Percentiles rank a stretch among this genome's conserved stretches.
Conservation (phyloP, 2,888 invertebrate species). For the Adela reaumurella region DNA sequence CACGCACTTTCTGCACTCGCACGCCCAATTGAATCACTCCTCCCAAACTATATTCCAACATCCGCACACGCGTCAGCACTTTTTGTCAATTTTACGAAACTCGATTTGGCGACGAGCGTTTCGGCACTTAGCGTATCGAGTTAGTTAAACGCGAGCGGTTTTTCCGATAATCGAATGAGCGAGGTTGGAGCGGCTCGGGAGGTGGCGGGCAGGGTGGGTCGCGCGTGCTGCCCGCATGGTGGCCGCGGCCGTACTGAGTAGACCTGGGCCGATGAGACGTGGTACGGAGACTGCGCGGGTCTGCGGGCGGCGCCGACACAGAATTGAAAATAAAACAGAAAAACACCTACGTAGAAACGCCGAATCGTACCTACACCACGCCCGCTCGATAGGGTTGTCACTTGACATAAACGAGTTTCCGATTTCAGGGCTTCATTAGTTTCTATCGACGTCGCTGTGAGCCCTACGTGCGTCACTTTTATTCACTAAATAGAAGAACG, state of each 20-base stretch:
- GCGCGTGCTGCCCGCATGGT: not conserved
- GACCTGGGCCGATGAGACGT: not conserved
- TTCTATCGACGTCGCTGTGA: too few relatives aligned
- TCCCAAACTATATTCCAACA: not conserved
- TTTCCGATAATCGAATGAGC: not conserved
- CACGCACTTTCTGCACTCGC: not conserved
- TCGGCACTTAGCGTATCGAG: not conserved
- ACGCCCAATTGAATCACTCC: not conserved
- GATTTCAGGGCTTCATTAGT: too few relatives aligned
- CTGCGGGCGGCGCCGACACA: too few relatives aligned
- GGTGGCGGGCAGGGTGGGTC: not conserved
- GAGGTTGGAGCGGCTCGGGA: not conserved
- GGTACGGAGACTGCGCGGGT: not conserved
- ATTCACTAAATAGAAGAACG: too few relatives aligned
- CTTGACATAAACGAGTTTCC: too few relatives aligned
- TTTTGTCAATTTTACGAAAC: not conserved
- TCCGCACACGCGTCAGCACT: not conserved
- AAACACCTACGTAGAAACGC: too few relatives aligned
- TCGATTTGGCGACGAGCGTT: not conserved
- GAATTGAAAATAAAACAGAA: too few relatives aligned
- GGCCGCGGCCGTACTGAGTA: not conserved
- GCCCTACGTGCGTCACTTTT: too few relatives aligned
- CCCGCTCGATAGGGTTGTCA: too few relatives aligned
- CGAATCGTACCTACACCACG: too few relatives aligned
- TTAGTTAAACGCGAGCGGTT: not conserved